A percentile compares a stretch with the other conserved stretches of the same genome.
phyloP scores from a whole-genome alignment of 2,113 vertebrate genomes.

The Hypocryptadius cinnamomeus region DNA sequence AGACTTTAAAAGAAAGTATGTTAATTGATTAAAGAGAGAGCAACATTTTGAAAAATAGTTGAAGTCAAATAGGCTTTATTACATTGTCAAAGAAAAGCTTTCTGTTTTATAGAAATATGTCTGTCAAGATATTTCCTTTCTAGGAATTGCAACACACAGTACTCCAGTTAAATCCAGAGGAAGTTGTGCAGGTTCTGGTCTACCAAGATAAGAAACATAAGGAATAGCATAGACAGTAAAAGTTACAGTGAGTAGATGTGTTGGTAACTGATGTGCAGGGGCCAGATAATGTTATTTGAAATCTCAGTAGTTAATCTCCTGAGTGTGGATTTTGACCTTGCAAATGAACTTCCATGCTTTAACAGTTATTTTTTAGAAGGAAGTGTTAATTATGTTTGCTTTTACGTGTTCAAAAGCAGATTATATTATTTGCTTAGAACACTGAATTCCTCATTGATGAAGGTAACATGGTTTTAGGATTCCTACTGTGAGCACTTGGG shows the following conservation, averaged over 20 bases:
- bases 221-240: not conserved
- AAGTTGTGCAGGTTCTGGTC: not conserved
- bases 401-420: not conserved
- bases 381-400: not conserved
- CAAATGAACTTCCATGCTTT: not conserved
- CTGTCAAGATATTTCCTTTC: constrained; percentile 4
- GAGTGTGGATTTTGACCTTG: not conserved
- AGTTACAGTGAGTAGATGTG: not conserved
- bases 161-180: not conserved
- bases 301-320: not conserved
- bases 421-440: not conserved
- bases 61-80: not conserved
- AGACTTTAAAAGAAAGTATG: not conserved
- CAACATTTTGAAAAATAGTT: not conserved
- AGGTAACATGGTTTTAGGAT: not conserved
- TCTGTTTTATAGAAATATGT: not conserved
- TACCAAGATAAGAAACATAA: constrained; percentile 4
- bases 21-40: not conserved
- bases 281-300: not conserved
- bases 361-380: not conserved
- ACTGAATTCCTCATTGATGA: not conserved
- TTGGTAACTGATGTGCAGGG: not conserved
- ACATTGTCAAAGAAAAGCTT: not conserved
- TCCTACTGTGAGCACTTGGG: not conserved
- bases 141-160: not conserved